A percentile compares a stretch with the other conserved stretches of the same genome.
phyloP scores from a whole-genome alignment of 64 coral and sea anemone species.

The Actinia equina region DNA sequence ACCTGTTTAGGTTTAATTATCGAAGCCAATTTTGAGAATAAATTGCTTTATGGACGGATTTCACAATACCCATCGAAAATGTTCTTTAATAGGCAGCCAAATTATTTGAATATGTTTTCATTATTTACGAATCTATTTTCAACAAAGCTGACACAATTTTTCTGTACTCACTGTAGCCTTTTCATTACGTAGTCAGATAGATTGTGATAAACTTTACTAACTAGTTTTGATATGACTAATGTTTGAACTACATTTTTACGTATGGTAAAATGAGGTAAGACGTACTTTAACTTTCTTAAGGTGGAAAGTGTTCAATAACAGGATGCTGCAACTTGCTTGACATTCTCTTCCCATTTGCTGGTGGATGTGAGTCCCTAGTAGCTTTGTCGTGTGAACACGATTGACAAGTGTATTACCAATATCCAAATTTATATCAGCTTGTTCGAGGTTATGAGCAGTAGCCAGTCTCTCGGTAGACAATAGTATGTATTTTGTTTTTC shows the following conservation, averaged over 20 bases:
- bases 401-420: background rate
- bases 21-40: background rate
- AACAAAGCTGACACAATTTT: constrained; percentile 19
- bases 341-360: constrained; percentile 27
- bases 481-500: constrained; percentile 23
- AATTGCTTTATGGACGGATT: background rate
- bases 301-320: constrained; percentile 1
- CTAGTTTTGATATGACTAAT: constrained; percentile 9
- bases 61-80: background rate
- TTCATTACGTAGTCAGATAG: constrained; percentile 19
- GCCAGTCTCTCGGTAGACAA: constrained; percentile 26
- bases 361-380: background rate
- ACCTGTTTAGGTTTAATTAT: background rate
- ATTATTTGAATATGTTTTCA: constrained; percentile 8
- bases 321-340: background rate
- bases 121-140: background rate
- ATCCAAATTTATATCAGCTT: background rate
- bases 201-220: background rate
- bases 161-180: constrained; percentile 12
- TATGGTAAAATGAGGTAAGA: constrained; percentile 6
- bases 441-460: constrained; percentile 1
- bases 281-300: constrained; percentile 27
- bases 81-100: background rate
- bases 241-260: constrained; percentile 14
- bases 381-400: background rate